Percentiles rank a stretch among this genome's conserved stretches.
These are phyloP conservation scores for Empis livida DNA, from an alignment of 2,888 invertebrate genomes.

Conservation along the genomic window DNA sequence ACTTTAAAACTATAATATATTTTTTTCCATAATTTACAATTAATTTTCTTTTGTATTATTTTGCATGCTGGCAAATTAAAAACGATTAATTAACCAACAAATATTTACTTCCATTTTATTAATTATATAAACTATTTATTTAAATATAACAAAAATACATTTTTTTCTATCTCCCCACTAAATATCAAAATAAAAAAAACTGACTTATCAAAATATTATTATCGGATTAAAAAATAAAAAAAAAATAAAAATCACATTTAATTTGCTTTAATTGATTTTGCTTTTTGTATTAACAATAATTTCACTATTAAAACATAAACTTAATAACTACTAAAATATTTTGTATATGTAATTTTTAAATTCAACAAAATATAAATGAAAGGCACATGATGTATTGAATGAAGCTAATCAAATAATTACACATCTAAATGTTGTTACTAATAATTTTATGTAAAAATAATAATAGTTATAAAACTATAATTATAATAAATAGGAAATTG, in stretches of 20 bases:
- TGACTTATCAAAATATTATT: slow-evolving; percentile 9
- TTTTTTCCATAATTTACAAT: slow-evolving; percentile 6
- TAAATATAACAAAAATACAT: too few relatives aligned
- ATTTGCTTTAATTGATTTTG: too few relatives aligned
- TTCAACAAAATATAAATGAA: too few relatives aligned
- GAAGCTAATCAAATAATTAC: slow-evolving; percentile 33
- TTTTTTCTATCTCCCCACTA: slow-evolving; percentile 1
- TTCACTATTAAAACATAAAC: too few relatives aligned
- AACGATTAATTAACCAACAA: slow-evolving; percentile 5
- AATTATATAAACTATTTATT: too few relatives aligned
- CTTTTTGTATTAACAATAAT: too few relatives aligned
- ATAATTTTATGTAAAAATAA: slow-evolving; percentile 32
- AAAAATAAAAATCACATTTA: background rate
- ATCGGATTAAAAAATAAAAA: slow-evolving; percentile 9
- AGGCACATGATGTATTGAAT: slow-evolving; percentile 19
- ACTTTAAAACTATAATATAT: background rate
- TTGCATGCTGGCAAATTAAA: slow-evolving; percentile 20
- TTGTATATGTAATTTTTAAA: too few relatives aligned
- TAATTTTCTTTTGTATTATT: slow-evolving; percentile 13
- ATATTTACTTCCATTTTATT: background rate
- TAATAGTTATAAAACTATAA: background rate
- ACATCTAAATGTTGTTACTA: slow-evolving; percentile 32
- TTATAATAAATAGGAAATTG: too few relatives aligned
- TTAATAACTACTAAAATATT: too few relatives aligned
- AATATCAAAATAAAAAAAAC: slow-evolving; percentile 12